These are phyloP conservation scores for Zaprionus lachaisei DNA, from an alignment of 1,140 invertebrate species.

Conservation along the genomic window DNA sequence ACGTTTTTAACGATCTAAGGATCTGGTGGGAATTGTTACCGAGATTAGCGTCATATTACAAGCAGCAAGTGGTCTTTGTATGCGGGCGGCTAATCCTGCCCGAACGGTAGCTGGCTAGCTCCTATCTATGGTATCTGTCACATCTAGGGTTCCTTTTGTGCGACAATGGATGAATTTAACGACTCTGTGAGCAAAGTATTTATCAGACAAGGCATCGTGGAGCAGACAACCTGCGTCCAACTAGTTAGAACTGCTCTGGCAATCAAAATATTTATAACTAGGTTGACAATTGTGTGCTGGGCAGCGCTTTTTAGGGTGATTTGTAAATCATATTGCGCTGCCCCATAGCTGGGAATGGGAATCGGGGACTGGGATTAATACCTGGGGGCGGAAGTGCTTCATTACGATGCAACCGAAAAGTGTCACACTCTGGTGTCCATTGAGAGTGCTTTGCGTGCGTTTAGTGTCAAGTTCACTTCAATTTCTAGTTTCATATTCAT, in stretches of 20 bases:
- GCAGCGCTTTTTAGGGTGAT: slow-evolving; percentile 50
- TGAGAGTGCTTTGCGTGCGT: slow-evolving; percentile 55
- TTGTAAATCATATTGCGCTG: slow-evolving; percentile 9
- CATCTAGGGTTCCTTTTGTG: background rate
- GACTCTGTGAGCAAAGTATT: slow-evolving; percentile 62
- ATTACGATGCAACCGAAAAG: slow-evolving; percentile 48
- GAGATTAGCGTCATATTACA: slow-evolving; percentile 77
- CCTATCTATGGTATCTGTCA: slow-evolving; percentile 16
- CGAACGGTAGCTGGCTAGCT: slow-evolving; percentile 44
- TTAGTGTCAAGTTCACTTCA: slow-evolving; percentile 78
- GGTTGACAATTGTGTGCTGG: slow-evolving; percentile 37
- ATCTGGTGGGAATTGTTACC: slow-evolving; percentile 65
- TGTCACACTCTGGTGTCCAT: slow-evolving; percentile 60
- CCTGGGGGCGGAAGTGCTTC: slow-evolving; percentile 62
- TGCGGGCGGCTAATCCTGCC: slow-evolving; percentile 33
- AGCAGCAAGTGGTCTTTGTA: slow-evolving; percentile 63
- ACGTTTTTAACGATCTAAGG: slow-evolving; percentile 48
- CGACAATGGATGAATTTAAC: slow-evolving; percentile 38
- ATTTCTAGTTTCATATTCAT: slow-evolving; percentile 76
- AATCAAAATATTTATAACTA: slow-evolving; percentile 23
- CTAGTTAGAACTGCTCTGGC: background rate
- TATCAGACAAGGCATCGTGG: background rate
- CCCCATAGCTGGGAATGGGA: background rate
- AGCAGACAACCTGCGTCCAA: background rate
- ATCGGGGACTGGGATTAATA: slow-evolving; percentile 13